Conservation (phyloP, 1,140 invertebrate genomes). For the Drosophila obscura region DNA sequence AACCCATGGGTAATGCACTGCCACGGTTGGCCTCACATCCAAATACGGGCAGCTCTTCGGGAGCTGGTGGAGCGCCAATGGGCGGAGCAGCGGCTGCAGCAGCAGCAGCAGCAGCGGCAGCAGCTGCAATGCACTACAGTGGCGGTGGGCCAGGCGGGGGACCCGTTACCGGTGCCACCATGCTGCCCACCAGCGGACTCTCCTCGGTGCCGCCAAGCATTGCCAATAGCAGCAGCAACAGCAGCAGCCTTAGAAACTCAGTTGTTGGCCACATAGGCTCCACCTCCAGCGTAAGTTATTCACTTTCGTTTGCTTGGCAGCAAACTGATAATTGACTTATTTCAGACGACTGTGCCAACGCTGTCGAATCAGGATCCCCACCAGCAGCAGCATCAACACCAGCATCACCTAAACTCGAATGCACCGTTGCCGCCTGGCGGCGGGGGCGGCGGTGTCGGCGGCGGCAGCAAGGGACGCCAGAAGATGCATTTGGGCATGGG, state of each 20-base stretch:
- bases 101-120: slow-evolving; percentile 31
- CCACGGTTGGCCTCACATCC: slow-evolving; percentile 88
- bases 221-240: slow-evolving; percentile 37
- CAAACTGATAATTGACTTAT: background rate
- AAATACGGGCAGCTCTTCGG: slow-evolving; percentile 50
- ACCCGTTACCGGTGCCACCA: slow-evolving; percentile 79
- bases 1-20: slow-evolving; percentile 85
- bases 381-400: slow-evolving; percentile 48
- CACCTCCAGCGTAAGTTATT: slow-evolving; percentile 65
- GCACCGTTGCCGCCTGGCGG: slow-evolving; percentile 85
- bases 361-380: slow-evolving; percentile 70
- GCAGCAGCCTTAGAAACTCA: slow-evolving; percentile 71
- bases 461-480: slow-evolving; percentile 74
- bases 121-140: slow-evolving; percentile 18
- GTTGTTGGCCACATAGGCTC: slow-evolving; percentile 76
- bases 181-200: slow-evolving; percentile 75
- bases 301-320: background rate
- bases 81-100: slow-evolving; percentile 5
- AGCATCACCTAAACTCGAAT: slow-evolving; percentile 84
- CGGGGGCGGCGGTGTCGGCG: slow-evolving; percentile 18
- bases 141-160: slow-evolving; percentile 60
- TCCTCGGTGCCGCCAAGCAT: slow-evolving; percentile 63
- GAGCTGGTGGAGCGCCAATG: slow-evolving; percentile 27
- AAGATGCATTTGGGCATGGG: slow-evolving; percentile 63
- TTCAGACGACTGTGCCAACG: slow-evolving; percentile 69